A percentile compares a stretch with the other conserved stretches of the same genome.
These are phyloP conservation scores for Callopanchax toddi DNA, from an alignment of 2,113 vertebrate species.

Conservation along the genomic window DNA sequence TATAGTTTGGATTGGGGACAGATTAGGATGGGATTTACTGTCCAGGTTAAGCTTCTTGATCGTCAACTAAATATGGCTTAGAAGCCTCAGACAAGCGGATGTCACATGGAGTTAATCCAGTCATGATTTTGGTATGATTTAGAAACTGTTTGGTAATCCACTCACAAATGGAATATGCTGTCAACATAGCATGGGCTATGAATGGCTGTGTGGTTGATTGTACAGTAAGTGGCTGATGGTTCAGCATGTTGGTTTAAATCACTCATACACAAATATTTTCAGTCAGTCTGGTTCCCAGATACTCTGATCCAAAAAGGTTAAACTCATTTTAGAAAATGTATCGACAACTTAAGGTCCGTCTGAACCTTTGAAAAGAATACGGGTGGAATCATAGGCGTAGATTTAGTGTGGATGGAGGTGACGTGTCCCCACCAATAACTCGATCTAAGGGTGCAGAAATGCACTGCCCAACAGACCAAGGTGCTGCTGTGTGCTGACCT, in stretches of 20 bases:
- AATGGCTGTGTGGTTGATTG: constrained; percentile 17
- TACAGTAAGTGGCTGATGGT: constrained; percentile 31
- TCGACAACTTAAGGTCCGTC: no score
- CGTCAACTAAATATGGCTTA: constrained; percentile 78
- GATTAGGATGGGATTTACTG: constrained; percentile 75
- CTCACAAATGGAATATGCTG: constrained; percentile 67
- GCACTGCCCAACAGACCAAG: no score
- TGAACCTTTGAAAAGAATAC: no score
- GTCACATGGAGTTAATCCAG: constrained; percentile 72
- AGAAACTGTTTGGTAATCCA: constrained; percentile 69
- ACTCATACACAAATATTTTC: neutral
- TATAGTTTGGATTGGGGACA: constrained; percentile 74
- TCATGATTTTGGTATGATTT: constrained; percentile 70
- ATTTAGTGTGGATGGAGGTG: no score
- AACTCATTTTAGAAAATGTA: neutral
- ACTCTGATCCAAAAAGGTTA: neutral
- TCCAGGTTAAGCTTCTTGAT: constrained; percentile 76
- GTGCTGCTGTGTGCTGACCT: no score
- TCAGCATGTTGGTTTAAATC: constrained; percentile 25
- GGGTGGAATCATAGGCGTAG: no score
- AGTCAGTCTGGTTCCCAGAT: no score
- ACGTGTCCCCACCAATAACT: no score
- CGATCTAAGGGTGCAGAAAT: no score
- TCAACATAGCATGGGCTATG: constrained; percentile 12
- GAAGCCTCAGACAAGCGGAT: constrained; percentile 63